These are phyloP conservation scores for Phortica magna DNA, from an alignment of 2,888 invertebrate genomes.

Conservation along the genomic window DNA sequence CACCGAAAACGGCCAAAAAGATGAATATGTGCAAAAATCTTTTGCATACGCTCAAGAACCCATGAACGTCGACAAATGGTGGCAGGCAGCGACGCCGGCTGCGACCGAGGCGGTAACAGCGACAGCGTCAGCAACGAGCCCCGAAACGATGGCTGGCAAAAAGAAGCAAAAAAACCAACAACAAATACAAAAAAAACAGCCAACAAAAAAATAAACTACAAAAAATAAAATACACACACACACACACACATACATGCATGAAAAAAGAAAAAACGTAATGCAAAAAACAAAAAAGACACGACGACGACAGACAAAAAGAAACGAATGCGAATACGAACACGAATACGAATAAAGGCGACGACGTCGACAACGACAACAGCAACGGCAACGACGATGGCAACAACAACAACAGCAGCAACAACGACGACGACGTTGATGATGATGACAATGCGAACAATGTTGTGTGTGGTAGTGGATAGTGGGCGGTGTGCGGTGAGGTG, in stretches of 20 bases:
- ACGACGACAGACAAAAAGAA: conserved; percentile 60
- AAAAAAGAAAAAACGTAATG: conserved; percentile 39
- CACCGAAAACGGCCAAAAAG: conserved; percentile 77
- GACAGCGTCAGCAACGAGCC: conserved; percentile 38
- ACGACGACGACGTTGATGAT: conserved; percentile 33
- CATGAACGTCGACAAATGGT: conserved; percentile 57
- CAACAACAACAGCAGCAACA: conserved; percentile 29
- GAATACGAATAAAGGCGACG: conserved; percentile 1
- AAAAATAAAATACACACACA: conserved; percentile 7
- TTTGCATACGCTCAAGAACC: conserved; percentile 77
- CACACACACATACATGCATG: not conserved
- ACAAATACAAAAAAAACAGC: conserved; percentile 40
- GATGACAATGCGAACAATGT: conserved; percentile 29
- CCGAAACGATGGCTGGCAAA: conserved; percentile 10
- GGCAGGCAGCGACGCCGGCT: conserved; percentile 52
- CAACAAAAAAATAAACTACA: conserved; percentile 47
- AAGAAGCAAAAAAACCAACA: conserved; percentile 47
- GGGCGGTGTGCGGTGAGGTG: not conserved
- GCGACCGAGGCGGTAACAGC: conserved; percentile 44
- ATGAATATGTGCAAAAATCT: conserved; percentile 78
- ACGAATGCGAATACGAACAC: conserved; percentile 51
- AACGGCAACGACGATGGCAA: conserved; percentile 46
- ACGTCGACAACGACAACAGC: conserved; percentile 53
- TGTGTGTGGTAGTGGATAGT: conserved; percentile 6
- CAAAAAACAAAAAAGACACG: conserved; percentile 37